phyloP scores from a whole-genome alignment of 1,140 invertebrate genomes.

The Mercenaria mercenaria region DNA sequence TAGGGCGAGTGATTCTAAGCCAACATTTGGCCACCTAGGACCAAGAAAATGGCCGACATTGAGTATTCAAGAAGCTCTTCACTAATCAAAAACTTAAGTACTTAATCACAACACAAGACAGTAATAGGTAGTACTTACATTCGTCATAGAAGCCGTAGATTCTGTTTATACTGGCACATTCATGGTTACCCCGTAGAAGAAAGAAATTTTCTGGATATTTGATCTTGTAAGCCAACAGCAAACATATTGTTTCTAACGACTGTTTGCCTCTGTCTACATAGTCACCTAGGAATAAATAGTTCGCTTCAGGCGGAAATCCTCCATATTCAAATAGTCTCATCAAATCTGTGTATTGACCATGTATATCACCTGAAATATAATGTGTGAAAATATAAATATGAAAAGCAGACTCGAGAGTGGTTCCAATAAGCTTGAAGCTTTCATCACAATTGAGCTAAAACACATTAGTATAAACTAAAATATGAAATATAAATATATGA shows the following conservation, averaged over 20 bases:
- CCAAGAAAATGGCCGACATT: no score
- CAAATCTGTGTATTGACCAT: slow-evolving; percentile 88
- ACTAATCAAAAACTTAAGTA: no score
- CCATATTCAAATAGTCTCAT: slow-evolving; percentile 88
- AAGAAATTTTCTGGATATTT: slow-evolving; percentile 89
- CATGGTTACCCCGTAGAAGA: slow-evolving; percentile 90
- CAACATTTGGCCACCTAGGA: no score
- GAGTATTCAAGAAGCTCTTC: no score
- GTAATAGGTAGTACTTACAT: no score
- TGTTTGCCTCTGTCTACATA: slow-evolving; percentile 89
- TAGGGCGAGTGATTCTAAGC: no score
- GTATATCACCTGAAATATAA: slow-evolving; percentile 88
- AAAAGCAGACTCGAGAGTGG: not conserved
- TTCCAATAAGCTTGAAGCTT: no score
- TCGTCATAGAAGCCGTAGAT: slow-evolving; percentile 88
- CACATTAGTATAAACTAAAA: no score
- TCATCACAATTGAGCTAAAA: no score
- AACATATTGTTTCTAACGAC: slow-evolving; percentile 87
- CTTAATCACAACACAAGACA: no score
- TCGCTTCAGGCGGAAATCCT: slow-evolving; percentile 88
- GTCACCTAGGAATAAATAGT: slow-evolving; percentile 88
- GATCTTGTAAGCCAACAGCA: slow-evolving; percentile 86
- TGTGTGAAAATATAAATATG: no score
- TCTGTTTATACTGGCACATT: slow-evolving; percentile 89
- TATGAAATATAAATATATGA: no score